These are phyloP conservation scores for Falco punctatus DNA, from an alignment of 2,113 vertebrate species.

Conservation along the genomic window DNA sequence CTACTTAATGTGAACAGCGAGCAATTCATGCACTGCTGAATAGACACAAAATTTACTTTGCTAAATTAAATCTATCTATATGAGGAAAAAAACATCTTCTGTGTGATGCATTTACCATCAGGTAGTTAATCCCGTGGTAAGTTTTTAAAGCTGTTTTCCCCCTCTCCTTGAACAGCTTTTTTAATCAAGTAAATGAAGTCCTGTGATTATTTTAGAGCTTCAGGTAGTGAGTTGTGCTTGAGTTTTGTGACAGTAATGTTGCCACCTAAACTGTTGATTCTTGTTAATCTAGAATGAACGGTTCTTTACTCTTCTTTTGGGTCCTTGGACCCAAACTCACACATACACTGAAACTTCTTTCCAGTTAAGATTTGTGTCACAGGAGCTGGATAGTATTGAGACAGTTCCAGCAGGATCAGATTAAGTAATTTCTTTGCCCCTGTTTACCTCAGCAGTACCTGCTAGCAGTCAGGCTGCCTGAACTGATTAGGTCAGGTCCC, in stretches of 20 bases:
- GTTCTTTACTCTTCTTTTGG: background rate
- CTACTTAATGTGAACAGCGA: slow-evolving; percentile 40
- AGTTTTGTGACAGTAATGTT: background rate
- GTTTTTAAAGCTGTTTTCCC: slow-evolving; percentile 28
- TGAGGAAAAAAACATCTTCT: slow-evolving; percentile 52
- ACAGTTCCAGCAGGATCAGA: background rate
- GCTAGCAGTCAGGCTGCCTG: background rate
- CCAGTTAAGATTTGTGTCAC: background rate
- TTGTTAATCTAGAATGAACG: background rate
- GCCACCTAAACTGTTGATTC: background rate
- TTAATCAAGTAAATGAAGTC: slow-evolving; percentile 4
- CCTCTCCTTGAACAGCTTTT: background rate
- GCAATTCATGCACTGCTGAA: slow-evolving; percentile 62
- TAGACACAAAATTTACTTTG: slow-evolving; percentile 48
- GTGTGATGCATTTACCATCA: slow-evolving; percentile 11
- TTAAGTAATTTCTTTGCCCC: background rate
- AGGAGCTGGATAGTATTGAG: background rate
- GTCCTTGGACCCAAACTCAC: background rate
- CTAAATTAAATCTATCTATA: slow-evolving; percentile 62
- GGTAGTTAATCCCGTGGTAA: slow-evolving; percentile 65
- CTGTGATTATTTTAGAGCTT: background rate
- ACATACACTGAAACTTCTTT: background rate
- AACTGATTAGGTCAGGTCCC: background rate
- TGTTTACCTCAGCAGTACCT: background rate
- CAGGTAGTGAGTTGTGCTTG: background rate